Percentiles rank a stretch among this genome's conserved stretches.
Conservation (phyloP, 2,888 invertebrate species). For the Odontothrips loti region DNA sequence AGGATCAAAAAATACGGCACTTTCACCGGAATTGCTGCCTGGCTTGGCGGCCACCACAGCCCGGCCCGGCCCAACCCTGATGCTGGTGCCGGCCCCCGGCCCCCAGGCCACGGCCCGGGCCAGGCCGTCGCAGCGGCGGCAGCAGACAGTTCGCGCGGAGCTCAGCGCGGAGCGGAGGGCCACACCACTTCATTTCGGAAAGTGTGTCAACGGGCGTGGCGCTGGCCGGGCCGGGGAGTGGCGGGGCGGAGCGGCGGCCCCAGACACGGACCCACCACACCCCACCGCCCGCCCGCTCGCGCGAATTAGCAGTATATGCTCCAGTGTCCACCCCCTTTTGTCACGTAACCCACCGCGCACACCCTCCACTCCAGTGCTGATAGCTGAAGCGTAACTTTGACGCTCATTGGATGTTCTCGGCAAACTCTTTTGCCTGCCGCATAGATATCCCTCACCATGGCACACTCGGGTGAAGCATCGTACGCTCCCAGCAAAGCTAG, state of each 20-base stretch:
- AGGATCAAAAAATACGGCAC: slow-evolving; percentile 26
- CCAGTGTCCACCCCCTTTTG: background rate
- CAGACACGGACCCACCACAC: background rate
- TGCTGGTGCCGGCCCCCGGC: background rate
- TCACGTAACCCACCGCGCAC: background rate
- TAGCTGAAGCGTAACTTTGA: too few relatives aligned
- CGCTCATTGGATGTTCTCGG: too few relatives aligned
- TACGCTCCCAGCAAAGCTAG: too few relatives aligned
- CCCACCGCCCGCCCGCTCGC: background rate
- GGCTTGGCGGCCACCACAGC: background rate
- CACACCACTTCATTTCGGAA: slow-evolving; percentile 24
- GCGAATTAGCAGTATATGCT: background rate
- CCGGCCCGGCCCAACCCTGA: background rate
- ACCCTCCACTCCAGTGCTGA: too few relatives aligned
- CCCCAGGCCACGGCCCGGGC: background rate
- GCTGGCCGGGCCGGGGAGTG: background rate
- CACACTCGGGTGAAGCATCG: too few relatives aligned
- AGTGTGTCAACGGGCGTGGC: background rate
- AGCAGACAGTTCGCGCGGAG: too few relatives aligned
- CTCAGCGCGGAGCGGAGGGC: too few relatives aligned
- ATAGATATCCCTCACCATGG: too few relatives aligned
- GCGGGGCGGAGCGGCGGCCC: background rate
- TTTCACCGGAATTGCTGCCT: background rate
- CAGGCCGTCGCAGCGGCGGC: background rate
- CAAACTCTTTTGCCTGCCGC: too few relatives aligned